Percentiles rank a stretch among this genome's conserved stretches.
These are phyloP conservation scores for Saccostrea echinata DNA, from an alignment of 1,140 invertebrate genomes.

Conservation along the genomic window DNA sequence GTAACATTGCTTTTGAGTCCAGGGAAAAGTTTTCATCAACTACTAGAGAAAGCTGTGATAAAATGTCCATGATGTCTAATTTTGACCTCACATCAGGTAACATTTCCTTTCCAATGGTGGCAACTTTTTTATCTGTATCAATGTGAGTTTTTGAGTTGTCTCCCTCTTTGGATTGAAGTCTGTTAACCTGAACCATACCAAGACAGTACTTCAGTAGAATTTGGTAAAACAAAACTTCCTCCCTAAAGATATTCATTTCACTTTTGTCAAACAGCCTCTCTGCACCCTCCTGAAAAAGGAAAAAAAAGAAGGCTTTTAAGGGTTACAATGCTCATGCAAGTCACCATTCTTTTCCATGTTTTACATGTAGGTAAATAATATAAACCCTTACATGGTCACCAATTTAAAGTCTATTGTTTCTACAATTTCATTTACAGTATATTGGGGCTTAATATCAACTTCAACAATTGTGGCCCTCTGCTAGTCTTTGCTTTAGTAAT, in stretches of 20 bases:
- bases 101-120: background rate
- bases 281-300: conserved; percentile 74
- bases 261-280: conserved; percentile 81
- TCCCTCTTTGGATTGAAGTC: background rate
- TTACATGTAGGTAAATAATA: too few species aligned
- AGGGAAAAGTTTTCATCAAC: background rate
- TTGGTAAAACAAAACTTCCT: conserved; percentile 74
- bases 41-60: conserved; percentile 13
- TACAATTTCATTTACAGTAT: too few species aligned
- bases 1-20: background rate
- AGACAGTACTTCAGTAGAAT: conserved; percentile 60
- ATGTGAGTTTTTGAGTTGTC: background rate
- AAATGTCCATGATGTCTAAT: background rate
- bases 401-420: too few species aligned
- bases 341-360: too few species aligned
- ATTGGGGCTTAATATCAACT: too few species aligned
- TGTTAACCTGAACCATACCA: background rate
- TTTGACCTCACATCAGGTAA: background rate
- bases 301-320: conserved; percentile 36
- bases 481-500: too few species aligned
- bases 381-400: too few species aligned
- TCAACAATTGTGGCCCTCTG: too few species aligned
- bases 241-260: conserved; percentile 81
- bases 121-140: background rate
- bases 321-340: too few species aligned